These are phyloP conservation scores for Synergus umbraculus DNA, from an alignment of 2,888 invertebrate genomes.

Conservation along the genomic window DNA sequence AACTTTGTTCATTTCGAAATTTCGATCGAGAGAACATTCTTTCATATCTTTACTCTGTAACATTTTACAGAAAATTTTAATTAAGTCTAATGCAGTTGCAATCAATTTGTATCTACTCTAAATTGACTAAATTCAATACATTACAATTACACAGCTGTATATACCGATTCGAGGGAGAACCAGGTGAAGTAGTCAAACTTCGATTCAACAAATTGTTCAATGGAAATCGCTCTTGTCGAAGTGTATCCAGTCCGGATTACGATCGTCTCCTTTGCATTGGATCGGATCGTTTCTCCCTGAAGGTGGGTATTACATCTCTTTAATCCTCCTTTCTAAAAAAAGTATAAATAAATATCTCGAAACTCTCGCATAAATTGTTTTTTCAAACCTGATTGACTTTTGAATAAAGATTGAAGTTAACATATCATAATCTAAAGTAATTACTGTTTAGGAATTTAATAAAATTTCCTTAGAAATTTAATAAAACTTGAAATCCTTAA, in stretches of 20 bases:
- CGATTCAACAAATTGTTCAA: slow-evolving; percentile 86
- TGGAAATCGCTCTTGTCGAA: slow-evolving; percentile 74
- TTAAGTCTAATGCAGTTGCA: background rate
- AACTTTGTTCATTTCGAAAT: background rate
- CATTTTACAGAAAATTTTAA: background rate
- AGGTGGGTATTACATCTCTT: slow-evolving; percentile 64
- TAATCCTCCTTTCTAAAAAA: background rate
- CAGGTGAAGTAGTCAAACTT: slow-evolving; percentile 88
- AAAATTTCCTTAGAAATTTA: no score
- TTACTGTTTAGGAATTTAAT: no score
- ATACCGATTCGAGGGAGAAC: slow-evolving; percentile 91
- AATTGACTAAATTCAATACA: slow-evolving; percentile 48
- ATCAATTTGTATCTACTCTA: slow-evolving; percentile 27
- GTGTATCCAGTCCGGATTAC: slow-evolving; percentile 72
- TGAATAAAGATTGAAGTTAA: no score
- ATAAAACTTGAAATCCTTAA: no score
- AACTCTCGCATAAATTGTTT: no score
- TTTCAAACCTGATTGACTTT: no score
- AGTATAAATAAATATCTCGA: background rate
- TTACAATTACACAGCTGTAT: slow-evolving; percentile 82
- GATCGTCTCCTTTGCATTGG: slow-evolving; percentile 74
- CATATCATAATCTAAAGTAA: no score
- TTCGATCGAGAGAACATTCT: background rate
- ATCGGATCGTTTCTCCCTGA: slow-evolving; percentile 71
- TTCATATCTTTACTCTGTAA: no score